Base-by-base conservation (phyloP, 2,797 vertebrate genomes). In the Botia almorhae region DNA sequence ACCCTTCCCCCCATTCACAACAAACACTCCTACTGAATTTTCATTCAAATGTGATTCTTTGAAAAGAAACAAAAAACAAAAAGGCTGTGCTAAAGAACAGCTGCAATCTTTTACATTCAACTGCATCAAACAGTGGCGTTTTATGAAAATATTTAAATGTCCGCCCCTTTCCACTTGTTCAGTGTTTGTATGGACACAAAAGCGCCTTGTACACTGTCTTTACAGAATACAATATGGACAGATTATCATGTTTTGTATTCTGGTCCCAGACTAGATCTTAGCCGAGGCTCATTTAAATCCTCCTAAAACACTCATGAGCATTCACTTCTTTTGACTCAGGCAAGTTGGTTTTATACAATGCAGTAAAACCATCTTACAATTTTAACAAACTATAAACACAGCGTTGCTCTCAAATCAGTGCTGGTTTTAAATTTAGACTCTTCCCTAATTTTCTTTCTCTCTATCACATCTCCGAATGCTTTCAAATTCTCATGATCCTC, bases 31-130 rank as follows among this genome's bases (percentile, higher is more conserved):
- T 87, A 89, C 91, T 85, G 87, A 87, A 88, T 92, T 93, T 93
- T 93, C 91, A 94, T 95, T 94, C 92, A 95, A 93, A 94, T 93
- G 85, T 88, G 91, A 91, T 91, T 89, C 88, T 93, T 91, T 92
- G 91, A 93, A 93, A 92, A 87, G 87, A 87, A 87, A 81, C 81
- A 80, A 89, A 71, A 83, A 75, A 69, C 23, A 76, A 69, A 80
- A 61, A 71, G 36, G 68, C 33, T 80, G 39, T 70, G 70, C 39
- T 58, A 65, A 64, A 76, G 74, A 90, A 92, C 91, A 93, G 92
- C 91, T 94, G 92, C 91, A 94, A 91, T 92, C 78, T 90, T 91
- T 91, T 90, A 89, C 87, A 85, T 82, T 81, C 78, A 88, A 85
- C 91, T 92, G 88, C 87, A 89, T 91, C 88, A 91, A 92, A 85